Evolutionary conservation across 2,113 vertebrate species (phyloP).

Genomic region (Callipepla californica): DNA sequence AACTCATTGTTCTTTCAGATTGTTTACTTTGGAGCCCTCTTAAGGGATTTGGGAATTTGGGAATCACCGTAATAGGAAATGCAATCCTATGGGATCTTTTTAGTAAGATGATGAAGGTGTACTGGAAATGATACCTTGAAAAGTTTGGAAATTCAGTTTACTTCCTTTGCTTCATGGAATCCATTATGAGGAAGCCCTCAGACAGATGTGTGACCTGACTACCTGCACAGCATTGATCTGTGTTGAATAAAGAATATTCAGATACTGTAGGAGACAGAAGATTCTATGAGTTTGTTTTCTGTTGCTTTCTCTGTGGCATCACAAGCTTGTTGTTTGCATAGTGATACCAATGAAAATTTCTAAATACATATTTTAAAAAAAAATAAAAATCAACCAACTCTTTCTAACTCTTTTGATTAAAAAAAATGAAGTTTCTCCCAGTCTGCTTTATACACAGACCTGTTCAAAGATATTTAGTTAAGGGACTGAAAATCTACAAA

Average conservation of each 20-base stretch:
- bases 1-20: not conserved
- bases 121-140: not conserved
- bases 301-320: not conserved
- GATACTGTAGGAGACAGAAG: not conserved
- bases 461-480: conserved; percentile 39
- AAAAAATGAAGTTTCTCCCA: not conserved
- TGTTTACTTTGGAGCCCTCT: not conserved
- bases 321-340: not conserved
- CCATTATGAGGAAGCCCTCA: not conserved
- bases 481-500: conserved; percentile 34
- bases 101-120: not conserved
- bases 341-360: not conserved
- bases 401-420: not conserved
- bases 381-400: not conserved
- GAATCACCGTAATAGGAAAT: not conserved
- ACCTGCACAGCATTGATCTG: not conserved
- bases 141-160: not conserved
- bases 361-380: not conserved
- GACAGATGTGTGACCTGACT: not conserved
- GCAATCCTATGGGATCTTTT: not conserved
- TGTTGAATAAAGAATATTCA: not conserved
- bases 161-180: not conserved
- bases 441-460: not conserved
- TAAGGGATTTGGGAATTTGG: not conserved
- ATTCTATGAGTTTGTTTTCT: not conserved